Evolutionary conservation across 2,797 vertebrate genomes (phyloP).

Genomic region (Clamator glandarius): DNA sequence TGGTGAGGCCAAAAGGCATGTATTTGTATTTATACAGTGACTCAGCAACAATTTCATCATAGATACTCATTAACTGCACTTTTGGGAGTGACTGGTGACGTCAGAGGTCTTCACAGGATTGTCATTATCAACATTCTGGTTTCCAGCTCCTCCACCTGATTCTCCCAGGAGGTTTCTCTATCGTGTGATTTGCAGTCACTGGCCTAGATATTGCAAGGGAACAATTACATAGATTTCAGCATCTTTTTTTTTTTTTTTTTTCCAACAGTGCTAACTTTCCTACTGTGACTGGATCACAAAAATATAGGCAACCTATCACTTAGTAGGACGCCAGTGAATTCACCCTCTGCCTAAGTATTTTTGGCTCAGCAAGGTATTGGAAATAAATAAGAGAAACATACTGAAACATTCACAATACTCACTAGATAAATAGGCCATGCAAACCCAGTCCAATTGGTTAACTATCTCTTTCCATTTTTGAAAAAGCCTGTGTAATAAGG

Average conservation of each 20-base stretch:
- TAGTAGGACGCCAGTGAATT: neutral
- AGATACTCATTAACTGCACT: neutral
- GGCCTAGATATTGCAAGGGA: slow-evolving; percentile 16
- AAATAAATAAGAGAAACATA: neutral
- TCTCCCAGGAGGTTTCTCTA: neutral
- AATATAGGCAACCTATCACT: neutral
- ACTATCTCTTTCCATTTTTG: neutral
- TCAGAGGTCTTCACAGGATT: neutral
- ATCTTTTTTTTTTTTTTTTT: neutral
- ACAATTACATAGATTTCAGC: neutral
- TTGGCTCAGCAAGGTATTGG: slow-evolving; percentile 17
- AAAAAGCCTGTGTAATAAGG: neutral
- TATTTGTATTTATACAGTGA: accelerated
- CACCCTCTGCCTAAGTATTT: slow-evolving; percentile 13
- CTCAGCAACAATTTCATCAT: neutral
- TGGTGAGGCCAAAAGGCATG: neutral
- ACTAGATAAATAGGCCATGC: neutral
- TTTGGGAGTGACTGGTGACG: neutral
- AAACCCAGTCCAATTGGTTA: neutral
- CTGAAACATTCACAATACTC: neutral
- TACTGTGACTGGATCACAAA: neutral
- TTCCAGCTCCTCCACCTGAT: slow-evolving; percentile 16
- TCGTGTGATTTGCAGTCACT: neutral
- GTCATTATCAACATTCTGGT: neutral
- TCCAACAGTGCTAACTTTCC: neutral